Evolutionary conservation across 2,113 vertebrate genomes (phyloP).

Genomic region (Pomatorhinus ruficollis): DNA sequence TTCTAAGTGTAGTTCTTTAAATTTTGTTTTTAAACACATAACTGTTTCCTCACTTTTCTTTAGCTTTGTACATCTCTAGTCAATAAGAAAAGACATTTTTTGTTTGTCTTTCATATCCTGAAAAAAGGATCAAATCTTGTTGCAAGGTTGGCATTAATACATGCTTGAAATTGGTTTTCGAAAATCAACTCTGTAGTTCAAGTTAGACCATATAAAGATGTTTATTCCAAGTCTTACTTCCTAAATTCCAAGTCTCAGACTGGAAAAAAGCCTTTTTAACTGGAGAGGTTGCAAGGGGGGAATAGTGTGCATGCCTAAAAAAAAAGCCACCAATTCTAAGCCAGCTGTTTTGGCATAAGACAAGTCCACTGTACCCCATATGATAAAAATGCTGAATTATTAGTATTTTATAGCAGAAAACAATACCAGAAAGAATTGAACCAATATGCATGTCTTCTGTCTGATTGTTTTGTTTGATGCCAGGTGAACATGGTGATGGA

Average conservation of each 20-base stretch:
- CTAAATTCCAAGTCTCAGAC: background rate
- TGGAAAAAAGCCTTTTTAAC: background rate
- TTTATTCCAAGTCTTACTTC: background rate
- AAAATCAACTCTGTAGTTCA: background rate
- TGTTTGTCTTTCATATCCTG: background rate
- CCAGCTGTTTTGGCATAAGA: background rate
- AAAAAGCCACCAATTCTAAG: background rate
- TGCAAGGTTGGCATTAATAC: background rate
- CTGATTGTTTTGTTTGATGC: background rate
- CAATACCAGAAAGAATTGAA: background rate
- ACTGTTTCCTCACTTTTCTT: background rate
- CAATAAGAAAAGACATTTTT: background rate
- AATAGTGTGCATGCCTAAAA: background rate
- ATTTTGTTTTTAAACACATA: background rate
- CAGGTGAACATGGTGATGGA: conserved; percentile 99
- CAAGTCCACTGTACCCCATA: rapidly evolving
- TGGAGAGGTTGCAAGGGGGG: background rate
- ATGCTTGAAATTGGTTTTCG: background rate
- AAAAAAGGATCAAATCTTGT: background rate
- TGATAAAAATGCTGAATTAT: background rate
- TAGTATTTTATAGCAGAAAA: background rate
- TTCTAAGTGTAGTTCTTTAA: background rate
- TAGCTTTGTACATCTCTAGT: background rate
- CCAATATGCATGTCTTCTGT: background rate
- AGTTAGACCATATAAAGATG: background rate